Evolutionary conservation across 2,888 invertebrate genomes (phyloP).

Genomic region (Anthrax anthrax): DNA sequence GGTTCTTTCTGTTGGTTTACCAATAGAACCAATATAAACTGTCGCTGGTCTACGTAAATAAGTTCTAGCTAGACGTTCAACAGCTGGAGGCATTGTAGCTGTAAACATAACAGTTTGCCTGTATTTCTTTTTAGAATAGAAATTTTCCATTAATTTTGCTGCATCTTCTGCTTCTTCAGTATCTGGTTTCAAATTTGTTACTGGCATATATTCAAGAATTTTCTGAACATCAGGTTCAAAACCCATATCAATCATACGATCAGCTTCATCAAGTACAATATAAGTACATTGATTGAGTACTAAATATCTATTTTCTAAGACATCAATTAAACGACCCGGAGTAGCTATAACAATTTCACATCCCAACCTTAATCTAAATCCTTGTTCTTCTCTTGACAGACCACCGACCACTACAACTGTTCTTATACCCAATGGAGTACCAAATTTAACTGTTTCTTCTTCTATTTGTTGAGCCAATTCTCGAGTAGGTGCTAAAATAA

Average conservation of each 20-base stretch:
- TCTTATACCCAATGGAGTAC: slow-evolving; percentile 77
- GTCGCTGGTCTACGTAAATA: slow-evolving; percentile 93
- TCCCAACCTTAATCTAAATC: slow-evolving; percentile 86
- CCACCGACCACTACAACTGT: slow-evolving; percentile 98
- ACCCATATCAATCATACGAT: slow-evolving; percentile 99
- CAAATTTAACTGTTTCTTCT: slow-evolving; percentile 97
- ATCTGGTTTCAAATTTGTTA: slow-evolving; percentile 95
- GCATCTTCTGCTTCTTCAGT: slow-evolving; percentile 97
- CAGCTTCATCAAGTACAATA: slow-evolving; percentile 91
- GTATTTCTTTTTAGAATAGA: slow-evolving; percentile 90
- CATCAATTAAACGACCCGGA: slow-evolving; percentile 97
- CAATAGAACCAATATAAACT: slow-evolving; percentile 91
- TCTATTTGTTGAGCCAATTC: slow-evolving; percentile 99
- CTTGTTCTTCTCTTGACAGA: slow-evolving; percentile 95
- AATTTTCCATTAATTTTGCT: slow-evolving; percentile 77
- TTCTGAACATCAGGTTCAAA: slow-evolving; percentile 98
- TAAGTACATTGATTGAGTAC: slow-evolving; percentile 97
- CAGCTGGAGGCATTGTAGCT: slow-evolving; percentile 98
- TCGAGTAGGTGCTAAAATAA: slow-evolving; percentile 98
- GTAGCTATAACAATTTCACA: slow-evolving; percentile 99
- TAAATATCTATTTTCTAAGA: slow-evolving; percentile 92
- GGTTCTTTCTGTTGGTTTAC: slow-evolving; percentile 93
- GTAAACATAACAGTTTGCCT: slow-evolving; percentile 99
- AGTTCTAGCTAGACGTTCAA: slow-evolving; percentile 87
- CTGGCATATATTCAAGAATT: slow-evolving; percentile 95